A percentile compares a stretch with the other conserved stretches of the same genome.
Evolutionary conservation across 2,888 invertebrate genomes (phyloP).

Genomic region (Cosmia pyralina): DNA sequence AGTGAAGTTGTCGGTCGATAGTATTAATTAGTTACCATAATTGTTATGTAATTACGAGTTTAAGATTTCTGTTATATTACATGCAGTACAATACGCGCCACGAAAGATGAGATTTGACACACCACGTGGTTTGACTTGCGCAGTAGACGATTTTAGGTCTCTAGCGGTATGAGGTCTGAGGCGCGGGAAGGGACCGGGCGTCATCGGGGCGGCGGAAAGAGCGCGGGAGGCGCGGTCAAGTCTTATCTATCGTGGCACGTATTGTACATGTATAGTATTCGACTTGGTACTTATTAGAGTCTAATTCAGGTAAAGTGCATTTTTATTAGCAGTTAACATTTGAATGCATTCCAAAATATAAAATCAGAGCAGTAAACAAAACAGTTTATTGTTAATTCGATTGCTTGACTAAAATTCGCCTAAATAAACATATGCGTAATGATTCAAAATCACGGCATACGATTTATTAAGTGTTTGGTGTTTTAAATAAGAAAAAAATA

Average conservation of each 20-base stretch:
- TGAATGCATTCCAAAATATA: constrained; percentile 17
- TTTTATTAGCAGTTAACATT: constrained; percentile 16
- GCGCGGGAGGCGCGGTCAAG: too few relatives aligned
- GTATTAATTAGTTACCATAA: constrained; percentile 80
- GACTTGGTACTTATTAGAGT: constrained; percentile 43
- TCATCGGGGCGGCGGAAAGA: too few relatives aligned
- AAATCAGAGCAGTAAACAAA: constrained; percentile 7
- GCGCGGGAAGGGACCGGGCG: too few relatives aligned
- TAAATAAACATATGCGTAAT: constrained; percentile 26
- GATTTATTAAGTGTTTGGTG: constrained; percentile 1
- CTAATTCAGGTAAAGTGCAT: constrained; percentile 15
- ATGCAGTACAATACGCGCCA: constrained; percentile 10
- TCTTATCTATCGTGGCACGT: too few relatives aligned
- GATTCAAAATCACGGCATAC: neutral
- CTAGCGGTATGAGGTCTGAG: too few relatives aligned
- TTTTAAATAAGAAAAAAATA: constrained; percentile 6
- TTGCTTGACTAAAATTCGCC: constrained; percentile 2
- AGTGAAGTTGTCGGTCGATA: constrained; percentile 62
- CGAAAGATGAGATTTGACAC: too few relatives aligned
- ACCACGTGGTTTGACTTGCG: too few relatives aligned
- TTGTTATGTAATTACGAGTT: constrained; percentile 66
- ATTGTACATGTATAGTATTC: constrained; percentile 28
- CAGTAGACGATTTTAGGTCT: too few relatives aligned
- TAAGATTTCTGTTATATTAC: constrained; percentile 59
- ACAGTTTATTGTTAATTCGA: neutral